Conservation (phyloP, 2,888 invertebrate genomes). For the Agapostemon virescens region DNA sequence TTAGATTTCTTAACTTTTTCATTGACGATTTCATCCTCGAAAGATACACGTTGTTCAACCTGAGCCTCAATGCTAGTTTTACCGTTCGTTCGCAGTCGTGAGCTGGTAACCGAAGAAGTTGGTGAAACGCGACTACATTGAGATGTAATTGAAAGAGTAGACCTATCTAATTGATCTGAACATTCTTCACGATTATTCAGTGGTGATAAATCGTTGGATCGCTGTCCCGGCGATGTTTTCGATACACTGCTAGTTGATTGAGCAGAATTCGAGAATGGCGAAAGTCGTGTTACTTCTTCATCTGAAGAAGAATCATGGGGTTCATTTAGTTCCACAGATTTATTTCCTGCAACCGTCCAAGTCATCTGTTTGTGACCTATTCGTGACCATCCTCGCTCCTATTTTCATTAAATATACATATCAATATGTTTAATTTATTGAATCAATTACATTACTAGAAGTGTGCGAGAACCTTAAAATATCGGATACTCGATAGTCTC, state of each 20-base stretch:
- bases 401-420: not conserved
- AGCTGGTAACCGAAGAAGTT: constrained; percentile 49
- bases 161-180: constrained; percentile 53
- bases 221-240: constrained; percentile 31
- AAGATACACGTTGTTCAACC: constrained; percentile 56
- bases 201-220: constrained; percentile 43
- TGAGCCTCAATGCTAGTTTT: constrained; percentile 43
- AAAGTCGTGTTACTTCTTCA: constrained; percentile 66
- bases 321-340: constrained; percentile 67
- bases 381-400: constrained; percentile 72
- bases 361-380: constrained; percentile 57
- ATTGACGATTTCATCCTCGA: constrained; percentile 56
- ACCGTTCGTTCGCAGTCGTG: constrained; percentile 52
- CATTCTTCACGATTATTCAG: constrained; percentile 53
- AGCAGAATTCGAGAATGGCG: constrained; percentile 25
- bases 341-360: constrained; percentile 67
- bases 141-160: constrained; percentile 60
- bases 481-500: not conserved
- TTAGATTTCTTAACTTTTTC: constrained; percentile 50
- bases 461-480: not conserved
- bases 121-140: constrained; percentile 60
- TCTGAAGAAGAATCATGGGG: constrained; percentile 74
- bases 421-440: not conserved
- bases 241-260: constrained; percentile 38
- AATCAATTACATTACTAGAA: not conserved